Evolutionary conservation across 1,140 invertebrate species (phyloP), one percentile per base, ranked within the genome.

Genomic region (Drosophila ananassae): DNA sequence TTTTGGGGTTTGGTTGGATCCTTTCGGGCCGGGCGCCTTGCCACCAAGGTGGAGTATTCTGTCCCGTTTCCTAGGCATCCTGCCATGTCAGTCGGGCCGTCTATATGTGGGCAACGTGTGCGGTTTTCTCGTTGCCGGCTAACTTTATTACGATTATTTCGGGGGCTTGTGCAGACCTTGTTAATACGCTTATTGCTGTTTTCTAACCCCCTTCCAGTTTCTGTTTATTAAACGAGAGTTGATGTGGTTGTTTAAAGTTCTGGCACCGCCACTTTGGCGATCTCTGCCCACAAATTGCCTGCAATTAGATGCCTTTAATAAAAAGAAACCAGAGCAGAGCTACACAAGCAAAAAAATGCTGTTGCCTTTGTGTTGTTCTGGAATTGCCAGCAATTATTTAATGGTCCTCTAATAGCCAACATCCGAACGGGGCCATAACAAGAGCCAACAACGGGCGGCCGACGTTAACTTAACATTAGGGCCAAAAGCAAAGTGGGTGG

Each of bases 341-440:
- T 32, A 37, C 34, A 37, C 10, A 61, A 53, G 72, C 69, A 75
- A 46, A 73, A 57, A 79, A 76, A 56, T 64, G 61, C 61, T 74
- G 57, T 47, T 60, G 50, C 48, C 39, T 53, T 62, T 17, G 47
- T 47, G 39, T 8, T 48, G 17, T 63, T 67, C 79, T 85, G 72
- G 79, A 89, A 87, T 89, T 89, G 83, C 83, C 63, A 73, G 83
- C 83, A 87, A 87, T 87, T 87, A 87, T 87, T 87, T 87, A 87
- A 87, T 87, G 84, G 79, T 66, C 83, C 71, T 79, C 83, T 87
- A 87, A 87, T 87, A 87, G 83, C 83, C 64, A 89, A 89, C 82
- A 87, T 87, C 82, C 82, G 82, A 89, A 73, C 79, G 78, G 82
- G 83, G 78, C 74, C 82, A 87, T 87, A 83, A 83, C 61, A 78